Base-by-base conservation (phyloP, 2,888 invertebrate genomes). In the Volucella inflata region DNA sequence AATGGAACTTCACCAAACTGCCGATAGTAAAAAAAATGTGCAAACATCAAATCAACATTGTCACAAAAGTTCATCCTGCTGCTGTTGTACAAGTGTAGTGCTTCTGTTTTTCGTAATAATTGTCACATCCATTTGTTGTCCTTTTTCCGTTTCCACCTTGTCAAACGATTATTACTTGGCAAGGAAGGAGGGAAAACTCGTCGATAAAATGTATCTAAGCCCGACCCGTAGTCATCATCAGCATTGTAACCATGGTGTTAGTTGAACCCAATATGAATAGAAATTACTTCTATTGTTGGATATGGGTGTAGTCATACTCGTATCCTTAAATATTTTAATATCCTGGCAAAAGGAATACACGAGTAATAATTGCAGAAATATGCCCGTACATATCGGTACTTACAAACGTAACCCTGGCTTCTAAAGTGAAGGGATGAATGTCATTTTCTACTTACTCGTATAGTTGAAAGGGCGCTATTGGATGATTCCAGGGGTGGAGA, bases 301-400 rank as follows among this genome's bases (percentile, higher is more conserved):
- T 12, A 30, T 30, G 30, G 30, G 6, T 6, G 30, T 6, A 30
- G 30, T 30, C 30, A 30, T 30, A 6, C 30, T 30, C 30, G 51
- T 36, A 55, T 72, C 64, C 70, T 72, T 82, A 71, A 77, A 77
- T 77, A 77, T 76, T 82, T 71, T 77, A 82, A 77, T 82, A 82
- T 82, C 76, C 82, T 72, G 12, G 17, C 51, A 53, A 42, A 42
- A 30, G 21, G 30, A 30, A 30, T 30, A 30, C 30, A 6, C 30
- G 62, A 10, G 36, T 38, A 59, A 72, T 72, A 72, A 71, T 71
- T 60, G 67, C 55, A 40, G 50, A 8, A 53, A 55, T 72, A 79
- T 67, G 60, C 59, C 6, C 30, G 30, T 30, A 6, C 30, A 30
- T 30, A 30, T 30, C 6, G 6, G 30, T 30, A 6, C 30, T 0